phyloP scores from a whole-genome alignment of 2,888 invertebrate species.

The Eubasilissa splendida region DNA sequence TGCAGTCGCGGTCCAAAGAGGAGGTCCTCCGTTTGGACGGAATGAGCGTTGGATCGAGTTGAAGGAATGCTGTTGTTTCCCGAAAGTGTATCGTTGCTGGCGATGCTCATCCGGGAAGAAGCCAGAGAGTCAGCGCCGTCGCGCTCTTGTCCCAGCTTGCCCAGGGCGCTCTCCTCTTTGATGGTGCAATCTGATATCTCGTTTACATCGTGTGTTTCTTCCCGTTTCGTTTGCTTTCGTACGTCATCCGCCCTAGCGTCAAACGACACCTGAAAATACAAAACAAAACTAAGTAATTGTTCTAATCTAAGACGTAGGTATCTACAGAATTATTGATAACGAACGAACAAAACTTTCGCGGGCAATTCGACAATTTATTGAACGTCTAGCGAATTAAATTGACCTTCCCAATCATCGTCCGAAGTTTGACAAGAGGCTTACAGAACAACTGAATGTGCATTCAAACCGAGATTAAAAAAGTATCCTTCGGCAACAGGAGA shows the following conservation, averaged over 20 bases:
- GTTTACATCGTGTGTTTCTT: slow-evolving; percentile 30
- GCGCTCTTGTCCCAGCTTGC: slow-evolving; percentile 30
- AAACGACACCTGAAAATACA: slow-evolving; percentile 12
- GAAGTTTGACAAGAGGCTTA: no score
- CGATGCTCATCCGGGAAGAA: slow-evolving; percentile 53
- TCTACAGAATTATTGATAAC: no score
- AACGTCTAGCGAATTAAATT: no score
- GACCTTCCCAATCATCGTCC: no score
- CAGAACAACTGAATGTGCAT: no score
- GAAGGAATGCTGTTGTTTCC: slow-evolving; percentile 53
- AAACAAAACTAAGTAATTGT: background rate
- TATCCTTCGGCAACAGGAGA: no score
- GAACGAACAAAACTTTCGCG: no score
- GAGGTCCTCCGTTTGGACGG: slow-evolving; percentile 62
- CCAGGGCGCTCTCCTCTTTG: slow-evolving; percentile 45
- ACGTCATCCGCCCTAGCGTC: slow-evolving; percentile 3
- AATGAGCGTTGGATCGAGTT: slow-evolving; percentile 46
- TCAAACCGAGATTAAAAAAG: no score
- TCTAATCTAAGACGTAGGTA: no score
- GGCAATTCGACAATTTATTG: no score
- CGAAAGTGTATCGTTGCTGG: slow-evolving; percentile 55
- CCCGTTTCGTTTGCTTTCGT: background rate
- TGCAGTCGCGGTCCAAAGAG: slow-evolving; percentile 67
- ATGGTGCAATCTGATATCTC: slow-evolving; percentile 51
- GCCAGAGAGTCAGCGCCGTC: slow-evolving; percentile 54